Percentiles rank a stretch among this genome's conserved stretches.
Conservation (phyloP, 1,140 invertebrate genomes). For the Drosophila funebris region DNA sequence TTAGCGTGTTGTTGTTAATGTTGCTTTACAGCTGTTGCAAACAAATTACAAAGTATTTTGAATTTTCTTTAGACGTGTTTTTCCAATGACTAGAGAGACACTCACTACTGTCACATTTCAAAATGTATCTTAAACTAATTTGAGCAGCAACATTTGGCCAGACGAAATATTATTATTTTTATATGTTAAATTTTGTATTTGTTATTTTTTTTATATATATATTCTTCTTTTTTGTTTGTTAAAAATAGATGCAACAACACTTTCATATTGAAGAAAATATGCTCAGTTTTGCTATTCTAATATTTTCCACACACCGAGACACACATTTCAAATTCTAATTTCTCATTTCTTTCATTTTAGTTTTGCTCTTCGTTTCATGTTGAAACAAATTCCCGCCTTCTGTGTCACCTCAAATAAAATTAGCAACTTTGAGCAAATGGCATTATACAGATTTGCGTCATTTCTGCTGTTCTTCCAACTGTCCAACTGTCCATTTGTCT, state of each 20-base stretch:
- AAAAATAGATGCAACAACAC: conserved; percentile 62
- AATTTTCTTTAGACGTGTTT: conserved; percentile 41
- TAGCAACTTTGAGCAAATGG: conserved; percentile 74
- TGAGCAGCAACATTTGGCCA: conserved; percentile 68
- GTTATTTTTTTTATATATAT: background rate
- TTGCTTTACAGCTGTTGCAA: conserved; percentile 54
- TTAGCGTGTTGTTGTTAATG: background rate
- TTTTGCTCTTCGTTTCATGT: conserved; percentile 1
- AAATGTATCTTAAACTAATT: conserved; percentile 81
- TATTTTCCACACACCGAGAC: conserved; percentile 56
- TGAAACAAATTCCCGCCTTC: conserved; percentile 67
- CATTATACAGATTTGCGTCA: conserved; percentile 77
- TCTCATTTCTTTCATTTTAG: conserved; percentile 15
- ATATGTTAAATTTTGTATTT: conserved; percentile 37
- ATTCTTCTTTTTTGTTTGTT: conserved; percentile 5
- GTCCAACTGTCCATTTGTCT: background rate
- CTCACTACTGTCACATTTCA: conserved; percentile 79
- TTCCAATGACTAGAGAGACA: conserved; percentile 60
- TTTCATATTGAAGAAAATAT: conserved; percentile 70
- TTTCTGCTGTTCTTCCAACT: conserved; percentile 51
- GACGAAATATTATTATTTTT: conserved; percentile 57
- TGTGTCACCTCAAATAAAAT: conserved; percentile 81
- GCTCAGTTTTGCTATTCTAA: conserved; percentile 65
- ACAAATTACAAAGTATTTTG: conserved; percentile 55
- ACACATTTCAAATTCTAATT: conserved; percentile 24